phyloP scores from a whole-genome alignment of 2,888 invertebrate genomes.

The Metellina segmentata region DNA sequence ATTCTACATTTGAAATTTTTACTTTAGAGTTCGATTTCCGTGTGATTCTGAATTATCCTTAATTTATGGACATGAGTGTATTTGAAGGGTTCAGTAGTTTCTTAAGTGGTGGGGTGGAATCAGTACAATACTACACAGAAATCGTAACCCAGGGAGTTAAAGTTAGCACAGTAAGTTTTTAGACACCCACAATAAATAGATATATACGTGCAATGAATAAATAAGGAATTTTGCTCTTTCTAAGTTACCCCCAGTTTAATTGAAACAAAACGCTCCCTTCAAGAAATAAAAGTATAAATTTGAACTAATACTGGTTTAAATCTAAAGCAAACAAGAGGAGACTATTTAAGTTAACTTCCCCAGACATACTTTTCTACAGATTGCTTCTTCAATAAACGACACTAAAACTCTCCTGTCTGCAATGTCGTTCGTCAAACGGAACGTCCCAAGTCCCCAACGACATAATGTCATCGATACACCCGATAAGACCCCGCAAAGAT shows the following conservation, averaged over 20 bases:
- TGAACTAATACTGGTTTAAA: neutral
- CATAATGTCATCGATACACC: neutral
- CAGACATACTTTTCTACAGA: neutral
- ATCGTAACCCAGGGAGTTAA: too few relatives aligned
- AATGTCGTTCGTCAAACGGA: neutral
- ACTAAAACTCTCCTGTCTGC: neutral
- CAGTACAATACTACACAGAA: too few relatives aligned
- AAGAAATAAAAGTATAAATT: neutral
- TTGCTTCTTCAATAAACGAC: neutral
- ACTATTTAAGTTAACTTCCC: neutral
- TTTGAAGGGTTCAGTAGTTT: too few relatives aligned
- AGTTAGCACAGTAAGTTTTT: too few relatives aligned
- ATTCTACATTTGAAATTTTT: too few relatives aligned
- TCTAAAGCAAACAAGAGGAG: neutral
- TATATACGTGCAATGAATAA: too few relatives aligned
- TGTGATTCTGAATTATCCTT: too few relatives aligned
- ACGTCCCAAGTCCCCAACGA: neutral
- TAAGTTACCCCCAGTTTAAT: neutral
- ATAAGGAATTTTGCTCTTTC: neutral
- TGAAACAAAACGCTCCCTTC: neutral
- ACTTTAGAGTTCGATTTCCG: too few relatives aligned
- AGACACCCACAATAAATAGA: too few relatives aligned
- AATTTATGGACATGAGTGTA: too few relatives aligned
- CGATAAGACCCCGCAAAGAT: constrained; percentile 32
- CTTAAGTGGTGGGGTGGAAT: too few relatives aligned